Evolutionary conservation across 2,113 vertebrate genomes (phyloP).

Genomic region (Entomyzon cyanotis): DNA sequence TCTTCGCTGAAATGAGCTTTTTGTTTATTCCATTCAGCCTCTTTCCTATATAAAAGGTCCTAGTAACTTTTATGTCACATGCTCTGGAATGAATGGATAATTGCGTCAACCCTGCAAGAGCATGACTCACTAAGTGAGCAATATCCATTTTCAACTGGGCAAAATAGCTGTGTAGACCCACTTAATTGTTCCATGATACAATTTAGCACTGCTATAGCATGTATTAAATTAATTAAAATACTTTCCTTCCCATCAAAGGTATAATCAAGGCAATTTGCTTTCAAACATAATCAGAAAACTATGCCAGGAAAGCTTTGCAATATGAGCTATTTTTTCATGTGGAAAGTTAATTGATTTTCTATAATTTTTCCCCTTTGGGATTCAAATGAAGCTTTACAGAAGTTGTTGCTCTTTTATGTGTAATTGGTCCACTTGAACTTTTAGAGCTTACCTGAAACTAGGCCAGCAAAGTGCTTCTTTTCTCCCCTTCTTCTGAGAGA

Average conservation of each 20-base stretch:
- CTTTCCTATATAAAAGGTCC: background rate
- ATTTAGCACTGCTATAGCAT: conserved; percentile 53
- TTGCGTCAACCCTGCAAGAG: conserved; percentile 1
- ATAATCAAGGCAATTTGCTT: conserved; percentile 78
- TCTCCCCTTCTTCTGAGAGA: background rate
- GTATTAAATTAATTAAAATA: conserved; percentile 76
- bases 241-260: conserved; percentile 68
- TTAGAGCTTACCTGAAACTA: conserved; percentile 52
- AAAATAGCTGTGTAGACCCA: conserved; percentile 12
- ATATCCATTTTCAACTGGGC: conserved; percentile 41
- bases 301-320: conserved; percentile 65
- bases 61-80: background rate
- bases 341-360: conserved; percentile 78
- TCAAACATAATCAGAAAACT: conserved; percentile 73
- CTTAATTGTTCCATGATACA: conserved; percentile 63
- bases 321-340: conserved; percentile 70
- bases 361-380: conserved; percentile 53
- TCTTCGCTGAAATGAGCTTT: background rate
- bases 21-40: conserved; percentile 24
- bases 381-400: conserved; percentile 63
- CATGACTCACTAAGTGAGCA: conserved; percentile 45
- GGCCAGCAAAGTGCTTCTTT: conserved; percentile 16
- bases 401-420: conserved; percentile 35
- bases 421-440: conserved; percentile 57
- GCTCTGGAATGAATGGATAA: background rate